phyloP scores from a whole-genome alignment of 2,888 invertebrate species.

The Sarcophaga rosellei region DNA sequence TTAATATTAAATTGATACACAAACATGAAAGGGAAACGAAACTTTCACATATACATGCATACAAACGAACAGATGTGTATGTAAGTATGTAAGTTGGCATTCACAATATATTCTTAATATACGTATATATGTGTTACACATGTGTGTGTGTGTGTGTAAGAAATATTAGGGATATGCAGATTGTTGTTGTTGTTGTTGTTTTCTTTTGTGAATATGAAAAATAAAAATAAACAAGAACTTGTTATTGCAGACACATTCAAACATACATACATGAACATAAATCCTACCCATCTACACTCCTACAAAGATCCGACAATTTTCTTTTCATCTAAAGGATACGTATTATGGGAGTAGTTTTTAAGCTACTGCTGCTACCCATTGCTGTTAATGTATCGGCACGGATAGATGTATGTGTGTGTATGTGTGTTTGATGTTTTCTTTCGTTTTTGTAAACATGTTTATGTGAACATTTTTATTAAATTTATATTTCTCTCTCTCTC shows the following conservation, averaged over 20 bases:
- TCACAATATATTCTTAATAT: too few species aligned
- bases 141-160: neutral
- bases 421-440: neutral
- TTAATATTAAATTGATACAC: constrained; percentile 34
- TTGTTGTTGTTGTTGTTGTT: neutral
- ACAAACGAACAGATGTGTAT: neutral
- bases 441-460: constrained; percentile 25
- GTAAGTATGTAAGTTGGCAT: too few species aligned
- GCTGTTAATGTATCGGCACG: neutral
- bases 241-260: neutral
- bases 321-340: too few species aligned
- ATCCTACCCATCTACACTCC: neutral
- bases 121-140: too few species aligned
- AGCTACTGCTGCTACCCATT: too few species aligned
- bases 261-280: neutral
- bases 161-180: neutral
- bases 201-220: neutral
- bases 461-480: constrained; percentile 59
- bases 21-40: constrained; percentile 29
- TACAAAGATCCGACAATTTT: neutral
- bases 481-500: constrained; percentile 22
- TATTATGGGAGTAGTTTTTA: too few species aligned
- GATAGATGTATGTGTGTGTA: neutral
- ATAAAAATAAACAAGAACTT: neutral
- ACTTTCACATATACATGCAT: neutral